Evolutionary conservation across 2,797 vertebrate species (phyloP), one percentile per base, ranked within the genome.

Genomic region (Cyclura pinguis): DNA sequence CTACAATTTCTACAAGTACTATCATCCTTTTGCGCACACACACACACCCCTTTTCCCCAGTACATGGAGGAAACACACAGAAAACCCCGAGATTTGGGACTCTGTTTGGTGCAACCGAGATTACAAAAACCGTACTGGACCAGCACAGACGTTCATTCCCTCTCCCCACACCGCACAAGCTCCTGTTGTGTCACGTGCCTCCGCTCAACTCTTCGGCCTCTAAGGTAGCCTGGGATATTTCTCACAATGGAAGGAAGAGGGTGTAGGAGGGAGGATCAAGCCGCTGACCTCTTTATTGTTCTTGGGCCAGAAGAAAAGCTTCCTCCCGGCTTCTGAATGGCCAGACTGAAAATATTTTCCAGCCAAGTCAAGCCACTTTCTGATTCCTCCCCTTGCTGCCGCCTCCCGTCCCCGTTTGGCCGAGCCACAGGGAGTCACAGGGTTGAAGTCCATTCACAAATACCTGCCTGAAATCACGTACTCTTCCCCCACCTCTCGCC

Each of bases 211-310:
- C 96, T 93, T 95, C 80, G 72, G 84, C 76, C 92, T 89, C 89
- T 35, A 85, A 59, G 83, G 94, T 83, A 83, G 95, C 91, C 93
- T 94, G 96, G 95, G 97, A 97, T 95, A 95, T 95, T 94, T 96
- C 94, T 97, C 96, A 99, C 99, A 99, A 99, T 99, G 96, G 98
- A 98, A 99, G 99, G 99, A 99, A 99, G 97, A 98, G 98, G 97
- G 98, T 97, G 97, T 97, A 97, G 98, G 97, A 98, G 98, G 97
- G 97, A 97, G 97, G 97, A 96, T 97, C 97, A 97, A 97, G 96
- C 95, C 95, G 96, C 95, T 99, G 98, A 99, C 98, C 98, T 97
- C 97, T 97, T 98, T 97, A 98, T 98, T 99, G 98, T 99, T 98
- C 98, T 97, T 93, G 94, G 95, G 97, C 97, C 97, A 98, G 97